Evolutionary conservation across 2,113 vertebrate genomes (phyloP).

Genomic region (Pogonocichla stellata): DNA sequence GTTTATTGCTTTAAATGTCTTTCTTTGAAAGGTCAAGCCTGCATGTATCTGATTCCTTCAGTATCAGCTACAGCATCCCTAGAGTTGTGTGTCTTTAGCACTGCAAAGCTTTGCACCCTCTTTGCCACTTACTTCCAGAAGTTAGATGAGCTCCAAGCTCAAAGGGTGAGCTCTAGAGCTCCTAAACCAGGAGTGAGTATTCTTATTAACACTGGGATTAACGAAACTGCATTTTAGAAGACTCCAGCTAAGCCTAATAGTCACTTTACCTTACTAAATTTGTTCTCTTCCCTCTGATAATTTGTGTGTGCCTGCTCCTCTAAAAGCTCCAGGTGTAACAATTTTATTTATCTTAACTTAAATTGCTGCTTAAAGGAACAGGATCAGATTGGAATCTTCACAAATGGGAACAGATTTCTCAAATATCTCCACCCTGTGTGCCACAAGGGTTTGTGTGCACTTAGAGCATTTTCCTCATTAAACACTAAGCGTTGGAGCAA

Average conservation of each 20-base stretch:
- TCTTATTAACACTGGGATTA: background rate
- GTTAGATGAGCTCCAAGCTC: background rate
- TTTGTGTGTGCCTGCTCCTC: background rate
- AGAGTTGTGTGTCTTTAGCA: background rate
- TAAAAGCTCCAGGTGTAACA: constrained; percentile 37
- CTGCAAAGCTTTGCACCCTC: background rate
- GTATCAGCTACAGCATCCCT: background rate
- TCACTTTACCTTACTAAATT: constrained; percentile 6
- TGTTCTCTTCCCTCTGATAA: background rate
- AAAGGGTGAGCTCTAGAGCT: background rate
- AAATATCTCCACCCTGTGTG: background rate
- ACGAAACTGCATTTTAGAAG: background rate
- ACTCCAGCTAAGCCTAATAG: background rate
- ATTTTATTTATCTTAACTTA: constrained; percentile 32
- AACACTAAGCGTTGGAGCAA: constrained; percentile 6
- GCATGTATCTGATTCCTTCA: background rate
- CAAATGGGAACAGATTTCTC: constrained; percentile 4
- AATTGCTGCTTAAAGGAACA: constrained; percentile 14
- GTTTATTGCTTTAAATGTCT: background rate
- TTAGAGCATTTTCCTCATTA: constrained; percentile 56
- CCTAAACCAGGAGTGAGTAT: constrained; percentile 2
- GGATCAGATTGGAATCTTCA: background rate
- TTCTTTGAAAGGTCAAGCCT: background rate
- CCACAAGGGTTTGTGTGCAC: background rate
- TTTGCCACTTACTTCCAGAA: background rate